A percentile compares a stretch with the other conserved stretches of the same genome.
Evolutionary conservation across 2,888 invertebrate genomes (phyloP).

Genomic region (Pyrrhia umbra): DNA sequence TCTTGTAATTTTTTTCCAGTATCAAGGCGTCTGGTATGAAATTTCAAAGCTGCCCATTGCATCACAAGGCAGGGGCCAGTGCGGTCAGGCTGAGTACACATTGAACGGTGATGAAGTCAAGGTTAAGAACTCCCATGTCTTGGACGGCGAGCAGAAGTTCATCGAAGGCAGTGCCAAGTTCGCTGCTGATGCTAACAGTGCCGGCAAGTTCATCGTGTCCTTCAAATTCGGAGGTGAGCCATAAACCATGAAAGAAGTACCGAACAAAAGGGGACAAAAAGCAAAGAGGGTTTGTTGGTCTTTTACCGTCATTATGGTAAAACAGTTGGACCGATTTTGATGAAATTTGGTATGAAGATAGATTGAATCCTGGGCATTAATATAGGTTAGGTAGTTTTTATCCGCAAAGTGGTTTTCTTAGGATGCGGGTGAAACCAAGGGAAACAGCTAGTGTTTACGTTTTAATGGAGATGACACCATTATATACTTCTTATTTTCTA

Average conservation of each 20-base stretch:
- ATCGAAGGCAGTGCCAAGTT: conserved; percentile 81
- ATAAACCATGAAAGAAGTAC: not conserved
- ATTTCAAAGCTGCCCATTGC: conserved; percentile 91
- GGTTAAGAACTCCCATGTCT: conserved; percentile 79
- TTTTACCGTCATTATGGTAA: no score
- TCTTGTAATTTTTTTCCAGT: conserved; percentile 85
- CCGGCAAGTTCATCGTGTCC: conserved; percentile 83
- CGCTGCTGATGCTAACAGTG: conserved; percentile 81
- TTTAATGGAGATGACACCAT: not conserved
- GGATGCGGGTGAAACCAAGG: no score
- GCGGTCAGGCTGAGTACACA: conserved; percentile 90
- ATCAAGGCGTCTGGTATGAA: conserved; percentile 92
- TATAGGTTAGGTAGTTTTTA: no score
- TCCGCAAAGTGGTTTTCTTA: no score
- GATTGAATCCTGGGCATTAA: no score
- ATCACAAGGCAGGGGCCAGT: conserved; percentile 90
- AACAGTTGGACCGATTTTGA: no score
- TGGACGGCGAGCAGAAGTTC: conserved; percentile 74
- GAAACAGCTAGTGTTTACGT: no score
- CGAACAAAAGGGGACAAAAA: not conserved
- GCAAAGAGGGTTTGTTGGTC: not conserved
- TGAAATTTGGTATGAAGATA: no score
- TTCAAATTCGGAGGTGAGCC: conserved; percentile 80
- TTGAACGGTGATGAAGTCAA: conserved; percentile 80
- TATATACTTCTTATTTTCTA: not conserved